Evolutionary conservation across 2,113 vertebrate species (phyloP).

Genomic region (Crotalus horridus): DNA sequence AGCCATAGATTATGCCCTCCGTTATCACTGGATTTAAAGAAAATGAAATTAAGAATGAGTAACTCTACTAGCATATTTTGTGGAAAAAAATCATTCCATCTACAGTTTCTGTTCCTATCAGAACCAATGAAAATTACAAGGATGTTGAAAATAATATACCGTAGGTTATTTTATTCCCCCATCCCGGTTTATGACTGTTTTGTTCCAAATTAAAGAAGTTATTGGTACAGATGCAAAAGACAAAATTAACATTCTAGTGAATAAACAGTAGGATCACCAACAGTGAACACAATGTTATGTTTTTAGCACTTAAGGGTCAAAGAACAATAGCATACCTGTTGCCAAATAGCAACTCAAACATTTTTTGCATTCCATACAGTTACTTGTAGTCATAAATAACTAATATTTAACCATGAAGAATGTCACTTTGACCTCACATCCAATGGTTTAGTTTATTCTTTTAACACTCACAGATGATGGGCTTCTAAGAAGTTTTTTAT

Average conservation of each 20-base stretch:
- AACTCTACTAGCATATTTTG: not conserved
- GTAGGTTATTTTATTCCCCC: not conserved
- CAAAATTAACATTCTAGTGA: not conserved
- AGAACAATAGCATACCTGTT: not conserved
- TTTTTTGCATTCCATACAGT: conserved; percentile 24
- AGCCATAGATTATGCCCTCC: not conserved
- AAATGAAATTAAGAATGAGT: not conserved
- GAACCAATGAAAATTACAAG: not conserved
- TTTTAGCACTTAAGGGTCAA: not conserved
- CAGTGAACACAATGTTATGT: not conserved
- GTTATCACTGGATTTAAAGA: not conserved
- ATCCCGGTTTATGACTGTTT: not conserved
- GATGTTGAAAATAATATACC: not conserved
- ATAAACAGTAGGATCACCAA: not conserved
- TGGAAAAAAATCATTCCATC: not conserved
- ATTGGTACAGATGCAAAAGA: not conserved
- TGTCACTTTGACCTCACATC: conserved; percentile 26
- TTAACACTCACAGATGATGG: not conserved
- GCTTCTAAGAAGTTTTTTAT: not conserved
- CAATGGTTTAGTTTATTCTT: not conserved
- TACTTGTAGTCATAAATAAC: conserved; percentile 21
- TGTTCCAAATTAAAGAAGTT: not conserved
- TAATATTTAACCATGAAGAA: conserved; percentile 24
- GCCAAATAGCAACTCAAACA: not conserved
- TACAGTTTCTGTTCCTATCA: not conserved